Base-by-base conservation (phyloP, 2,888 invertebrate genomes). In the Leptinotarsa juncta region DNA sequence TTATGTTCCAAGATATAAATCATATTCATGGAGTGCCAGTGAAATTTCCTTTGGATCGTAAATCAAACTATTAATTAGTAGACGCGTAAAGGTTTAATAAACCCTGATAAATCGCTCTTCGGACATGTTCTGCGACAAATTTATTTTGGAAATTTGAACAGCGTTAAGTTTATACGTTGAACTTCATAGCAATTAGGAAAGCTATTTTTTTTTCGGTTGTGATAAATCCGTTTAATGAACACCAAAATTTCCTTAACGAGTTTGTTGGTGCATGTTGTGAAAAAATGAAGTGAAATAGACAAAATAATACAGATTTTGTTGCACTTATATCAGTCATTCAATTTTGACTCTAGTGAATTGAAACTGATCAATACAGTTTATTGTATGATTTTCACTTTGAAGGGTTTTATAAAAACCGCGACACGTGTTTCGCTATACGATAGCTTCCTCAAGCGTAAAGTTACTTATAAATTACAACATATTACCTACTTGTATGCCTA, bases 31-130 rank as follows among this genome's bases (percentile, higher is more conserved):
- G 74, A 66, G 71, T 78, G 75, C 76, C 67, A 78, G 76, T 76
- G 76, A 76, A 78, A 78, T 78, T 72, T 78, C 72, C 71, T 71
- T 32, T 53, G 70, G 74, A 74, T 71, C 78, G 72, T 78, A 75
- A 78, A 78, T 78, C 78, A 78, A 78, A 78, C 76, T 78, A 78
- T 78, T 78, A 78, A 78, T 78, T 78, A 78, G 74, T 65, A 71
- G 69, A 72, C 74, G 71, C 72, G 72, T 74, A 72, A 70, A 78
- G 75, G 77, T 78, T 78, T 78, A 76, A 74, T 76, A 74, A 78
- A 74, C 77, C 73, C 77, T 70, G 77, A 77, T 77, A 70, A 70
- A 77, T 73, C 67, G 75, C 65, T 72, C 23, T 65, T 73, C 55
- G 70, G 71, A 78, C 74, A 62, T 66, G 62, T 67, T 70, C 71